phyloP scores from a whole-genome alignment of 1,140 invertebrate species.

The Lepidurus packardi region DNA sequence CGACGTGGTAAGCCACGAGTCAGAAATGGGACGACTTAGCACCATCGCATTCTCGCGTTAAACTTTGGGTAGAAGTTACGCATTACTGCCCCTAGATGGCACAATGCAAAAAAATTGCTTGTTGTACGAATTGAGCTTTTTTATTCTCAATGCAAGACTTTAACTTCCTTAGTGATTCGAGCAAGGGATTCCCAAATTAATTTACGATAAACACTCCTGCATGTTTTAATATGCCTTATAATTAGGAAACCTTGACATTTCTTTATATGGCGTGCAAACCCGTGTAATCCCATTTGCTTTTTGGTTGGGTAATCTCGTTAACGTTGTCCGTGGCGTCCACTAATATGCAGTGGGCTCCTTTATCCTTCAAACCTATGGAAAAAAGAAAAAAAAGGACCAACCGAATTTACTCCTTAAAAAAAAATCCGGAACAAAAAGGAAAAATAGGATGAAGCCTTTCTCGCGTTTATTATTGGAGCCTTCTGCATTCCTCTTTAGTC shows the following conservation, averaged over 20 bases:
- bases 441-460: constrained; percentile 19
- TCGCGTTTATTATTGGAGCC: not conserved
- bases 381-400: too few relatives aligned
- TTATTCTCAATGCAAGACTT: too few relatives aligned
- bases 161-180: too few relatives aligned
- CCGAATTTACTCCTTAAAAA: not conserved
- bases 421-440: not conserved
- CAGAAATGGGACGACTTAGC: too few relatives aligned
- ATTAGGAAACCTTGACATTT: not conserved
- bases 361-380: not conserved
- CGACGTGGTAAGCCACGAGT: too few relatives aligned
- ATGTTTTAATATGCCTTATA: not conserved
- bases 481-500: not conserved
- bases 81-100: too few relatives aligned
- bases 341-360: not conserved
- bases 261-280: not conserved
- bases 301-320: not conserved
- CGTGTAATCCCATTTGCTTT: constrained; percentile 15
- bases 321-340: not conserved
- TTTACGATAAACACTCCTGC: too few relatives aligned
- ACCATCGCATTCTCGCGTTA: too few relatives aligned
- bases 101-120: too few relatives aligned
- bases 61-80: too few relatives aligned
- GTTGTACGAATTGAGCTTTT: too few relatives aligned
- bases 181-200: too few relatives aligned